Evolutionary conservation across 1,140 invertebrate species (phyloP).

Genomic region (Listronotus oregonensis): DNA sequence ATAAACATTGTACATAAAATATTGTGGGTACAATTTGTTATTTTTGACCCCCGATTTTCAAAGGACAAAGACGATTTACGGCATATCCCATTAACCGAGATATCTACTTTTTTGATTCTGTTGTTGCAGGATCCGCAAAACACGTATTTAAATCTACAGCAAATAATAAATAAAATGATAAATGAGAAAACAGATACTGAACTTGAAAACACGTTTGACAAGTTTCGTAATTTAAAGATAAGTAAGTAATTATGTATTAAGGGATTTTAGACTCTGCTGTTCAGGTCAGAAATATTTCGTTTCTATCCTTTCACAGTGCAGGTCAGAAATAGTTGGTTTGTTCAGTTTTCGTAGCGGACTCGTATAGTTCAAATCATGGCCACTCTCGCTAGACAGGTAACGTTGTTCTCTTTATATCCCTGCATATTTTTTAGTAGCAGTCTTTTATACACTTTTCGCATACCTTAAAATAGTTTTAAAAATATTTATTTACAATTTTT

Average conservation of each 20-base stretch:
- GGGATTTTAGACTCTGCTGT: slow-evolving; percentile 11
- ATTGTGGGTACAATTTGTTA: no score
- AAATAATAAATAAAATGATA: background rate
- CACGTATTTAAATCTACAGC: no score
- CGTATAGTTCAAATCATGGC: slow-evolving; percentile 17
- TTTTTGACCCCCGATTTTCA: no score
- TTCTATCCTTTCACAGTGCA: slow-evolving; percentile 8
- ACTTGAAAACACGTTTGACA: slow-evolving; percentile 16
- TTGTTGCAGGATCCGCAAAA: no score
- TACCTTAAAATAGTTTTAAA: background rate
- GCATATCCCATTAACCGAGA: no score
- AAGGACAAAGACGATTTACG: no score
- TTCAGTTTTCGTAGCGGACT: slow-evolving; percentile 18
- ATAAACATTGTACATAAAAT: no score
- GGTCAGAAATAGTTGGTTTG: slow-evolving; percentile 2
- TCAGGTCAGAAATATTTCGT: slow-evolving; percentile 7
- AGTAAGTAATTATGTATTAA: slow-evolving; percentile 8
- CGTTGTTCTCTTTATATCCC: background rate
- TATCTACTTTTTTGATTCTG: no score
- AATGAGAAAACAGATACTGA: background rate
- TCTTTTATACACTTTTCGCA: background rate
- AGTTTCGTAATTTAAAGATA: slow-evolving; percentile 24
- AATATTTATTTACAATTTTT: no score
- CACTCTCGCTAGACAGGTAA: slow-evolving; percentile 15
- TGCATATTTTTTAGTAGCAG: background rate